Evolutionary conservation across 2,113 vertebrate genomes (phyloP).

Genomic region (Malurus cyaneus): DNA sequence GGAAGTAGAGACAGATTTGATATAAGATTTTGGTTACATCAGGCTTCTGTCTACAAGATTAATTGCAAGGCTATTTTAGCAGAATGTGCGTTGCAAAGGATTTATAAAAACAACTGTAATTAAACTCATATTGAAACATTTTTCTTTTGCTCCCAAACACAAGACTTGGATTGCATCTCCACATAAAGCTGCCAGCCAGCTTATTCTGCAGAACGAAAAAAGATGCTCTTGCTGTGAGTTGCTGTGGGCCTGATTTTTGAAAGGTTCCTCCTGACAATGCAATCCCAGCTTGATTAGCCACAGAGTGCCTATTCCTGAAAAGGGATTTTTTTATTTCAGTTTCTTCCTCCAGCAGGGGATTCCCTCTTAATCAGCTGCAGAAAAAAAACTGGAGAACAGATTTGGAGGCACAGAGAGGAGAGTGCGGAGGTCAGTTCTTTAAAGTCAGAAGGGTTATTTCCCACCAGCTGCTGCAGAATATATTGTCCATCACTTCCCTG

Average conservation of each 20-base stretch:
- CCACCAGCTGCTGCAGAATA: not conserved
- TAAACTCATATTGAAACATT: not conserved
- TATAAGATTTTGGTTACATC: not conserved
- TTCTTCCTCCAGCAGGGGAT: constrained; percentile 14
- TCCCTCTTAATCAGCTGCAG: constrained; percentile 32
- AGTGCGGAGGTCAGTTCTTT: not conserved
- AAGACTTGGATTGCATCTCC: not conserved
- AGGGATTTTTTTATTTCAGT: constrained; percentile 22
- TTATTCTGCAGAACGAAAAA: not conserved
- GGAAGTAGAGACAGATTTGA: not conserved
- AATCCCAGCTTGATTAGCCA: constrained; percentile 2
- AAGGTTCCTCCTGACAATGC: not conserved
- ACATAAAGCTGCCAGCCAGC: not conserved
- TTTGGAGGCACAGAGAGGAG: not conserved
- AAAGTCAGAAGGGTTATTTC: not conserved
- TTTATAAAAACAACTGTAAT: not conserved
- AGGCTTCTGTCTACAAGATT: not conserved
- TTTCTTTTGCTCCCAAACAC: not conserved
- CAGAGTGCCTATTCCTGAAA: not conserved
- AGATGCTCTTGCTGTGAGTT: not conserved
- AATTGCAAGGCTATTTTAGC: not conserved
- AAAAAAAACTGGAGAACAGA: not conserved
- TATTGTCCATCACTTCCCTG: not conserved
- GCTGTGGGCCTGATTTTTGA: not conserved
- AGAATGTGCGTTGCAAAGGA: not conserved